These are phyloP conservation scores for Drosophila santomea DNA, from an alignment of 1,140 invertebrate genomes.

Conservation along the genomic window DNA sequence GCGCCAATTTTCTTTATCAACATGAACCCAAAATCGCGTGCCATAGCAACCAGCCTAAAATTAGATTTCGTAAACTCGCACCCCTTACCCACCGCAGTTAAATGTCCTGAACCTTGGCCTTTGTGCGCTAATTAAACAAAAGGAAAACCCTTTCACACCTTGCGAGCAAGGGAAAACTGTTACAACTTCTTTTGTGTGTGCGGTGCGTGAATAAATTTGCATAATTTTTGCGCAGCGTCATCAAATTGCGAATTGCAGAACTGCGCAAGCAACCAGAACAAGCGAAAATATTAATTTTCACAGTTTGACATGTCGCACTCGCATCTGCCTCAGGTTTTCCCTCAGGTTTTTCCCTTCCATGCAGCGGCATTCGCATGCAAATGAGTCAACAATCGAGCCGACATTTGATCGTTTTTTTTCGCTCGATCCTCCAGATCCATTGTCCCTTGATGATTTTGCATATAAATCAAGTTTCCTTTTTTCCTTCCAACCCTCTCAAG, in stretches of 20 bases:
- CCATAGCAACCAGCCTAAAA: constrained; percentile 10
- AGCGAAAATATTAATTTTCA: constrained; percentile 80
- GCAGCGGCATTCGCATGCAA: constrained; percentile 66
- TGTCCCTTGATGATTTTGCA: constrained; percentile 62
- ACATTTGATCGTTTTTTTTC: constrained; percentile 74
- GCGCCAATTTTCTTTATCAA: neutral
- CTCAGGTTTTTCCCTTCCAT: constrained; percentile 29
- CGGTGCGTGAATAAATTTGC: constrained; percentile 66
- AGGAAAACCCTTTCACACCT: constrained; percentile 77
- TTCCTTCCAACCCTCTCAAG: constrained; percentile 66
- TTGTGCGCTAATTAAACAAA: constrained; percentile 79
- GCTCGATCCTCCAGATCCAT: constrained; percentile 38
- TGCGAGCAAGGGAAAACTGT: constrained; percentile 59
- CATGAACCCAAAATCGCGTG: neutral
- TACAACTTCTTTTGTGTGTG: constrained; percentile 72
- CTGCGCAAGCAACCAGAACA: constrained; percentile 56
- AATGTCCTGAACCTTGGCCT: constrained; percentile 17
- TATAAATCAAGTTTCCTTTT: constrained; percentile 71
- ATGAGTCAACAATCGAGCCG: constrained; percentile 75
- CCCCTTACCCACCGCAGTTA: constrained; percentile 12
- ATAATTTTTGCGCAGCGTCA: constrained; percentile 68
- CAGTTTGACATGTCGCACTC: constrained; percentile 66
- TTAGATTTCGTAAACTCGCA: constrained; percentile 8
- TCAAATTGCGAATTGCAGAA: constrained; percentile 42
- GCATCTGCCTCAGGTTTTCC: constrained; percentile 38